Base-by-base conservation (phyloP, 2,113 vertebrate species). In the Carassius gibelio region DNA sequence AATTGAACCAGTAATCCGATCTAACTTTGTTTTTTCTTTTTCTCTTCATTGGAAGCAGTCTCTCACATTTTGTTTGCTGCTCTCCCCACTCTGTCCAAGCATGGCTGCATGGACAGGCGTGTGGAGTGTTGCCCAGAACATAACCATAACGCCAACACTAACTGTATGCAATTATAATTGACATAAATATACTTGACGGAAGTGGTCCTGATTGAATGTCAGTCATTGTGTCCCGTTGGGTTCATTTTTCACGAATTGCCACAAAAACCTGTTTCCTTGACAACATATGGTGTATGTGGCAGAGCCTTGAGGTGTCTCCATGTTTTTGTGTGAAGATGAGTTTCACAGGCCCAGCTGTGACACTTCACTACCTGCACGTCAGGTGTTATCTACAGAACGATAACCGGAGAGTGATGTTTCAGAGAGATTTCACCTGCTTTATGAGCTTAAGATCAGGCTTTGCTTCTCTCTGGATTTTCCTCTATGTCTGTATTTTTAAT, bases 211-310 rank as follows among this genome's bases (percentile, higher is more conserved):
- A 26, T 26, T 26, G 30, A 30, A 30, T 30, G 30, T 30, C 30
- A 45, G 8, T 45, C 42, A 45, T 45, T 7, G 61, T 48, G 87
- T 86, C 89, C 90, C 17, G 55, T 50, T 84, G 84, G 90, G 88
- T 89, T 88, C 88, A 75, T 89, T 48, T 83, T 68, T 83, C 86
- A 78, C 21, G 14, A 59, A 36, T 59, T 59, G 85, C 83, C 87
- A 91, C 87, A 75, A 83, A 90, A 61, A 90, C 86, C 82, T 74
- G 94, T 96, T 95, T 86, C 95, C 95, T 85, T 66, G 94, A 94
- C 92, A 96, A 96, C 95, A 81, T 90, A 75, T 91, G 88, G 85
- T 84, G 89, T 88, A 13, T 48, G 78, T 82, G 72, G 52, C 83
- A 74, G 42, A 45, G 74, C 84, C 88, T 81, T 9, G 85, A 84